Conservation (phyloP, 2,113 vertebrate species). For the Noturus placidus region DNA sequence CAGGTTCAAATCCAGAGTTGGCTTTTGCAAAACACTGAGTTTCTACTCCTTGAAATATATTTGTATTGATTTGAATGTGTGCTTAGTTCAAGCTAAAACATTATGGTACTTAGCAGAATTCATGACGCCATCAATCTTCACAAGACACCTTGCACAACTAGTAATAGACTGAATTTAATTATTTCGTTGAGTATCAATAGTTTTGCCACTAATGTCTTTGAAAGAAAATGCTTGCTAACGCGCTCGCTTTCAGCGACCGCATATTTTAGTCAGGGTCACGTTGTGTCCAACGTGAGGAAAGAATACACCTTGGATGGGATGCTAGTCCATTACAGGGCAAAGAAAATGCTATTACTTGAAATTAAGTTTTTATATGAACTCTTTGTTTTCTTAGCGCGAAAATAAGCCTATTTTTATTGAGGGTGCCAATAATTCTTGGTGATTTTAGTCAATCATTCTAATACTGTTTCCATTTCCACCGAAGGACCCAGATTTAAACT, state of each 20-base stretch:
- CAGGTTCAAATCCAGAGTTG: neutral
- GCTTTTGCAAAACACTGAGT: neutral
- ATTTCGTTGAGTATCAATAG: neutral
- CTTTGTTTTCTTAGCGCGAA: neutral
- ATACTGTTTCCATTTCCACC: neutral
- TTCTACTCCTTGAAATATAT: neutral
- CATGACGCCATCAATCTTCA: neutral
- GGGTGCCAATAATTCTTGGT: neutral
- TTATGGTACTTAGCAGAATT: neutral
- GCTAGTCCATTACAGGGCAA: neutral
- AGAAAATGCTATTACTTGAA: neutral
- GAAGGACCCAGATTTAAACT: conserved; percentile 8
- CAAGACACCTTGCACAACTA: neutral
- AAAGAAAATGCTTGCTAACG: neutral
- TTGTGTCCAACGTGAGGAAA: neutral
- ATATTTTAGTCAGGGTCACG: neutral
- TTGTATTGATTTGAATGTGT: too few species aligned
- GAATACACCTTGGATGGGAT: neutral
- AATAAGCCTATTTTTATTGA: neutral
- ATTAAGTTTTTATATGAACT: neutral
- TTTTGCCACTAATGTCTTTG: neutral
- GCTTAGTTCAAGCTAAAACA: neutral
- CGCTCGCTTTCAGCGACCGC: neutral
- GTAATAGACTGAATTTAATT: neutral
- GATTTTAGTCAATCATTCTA: neutral